Evolutionary conservation across 2,113 vertebrate genomes (phyloP).

Genomic region (Benitochromis conjunctus): DNA sequence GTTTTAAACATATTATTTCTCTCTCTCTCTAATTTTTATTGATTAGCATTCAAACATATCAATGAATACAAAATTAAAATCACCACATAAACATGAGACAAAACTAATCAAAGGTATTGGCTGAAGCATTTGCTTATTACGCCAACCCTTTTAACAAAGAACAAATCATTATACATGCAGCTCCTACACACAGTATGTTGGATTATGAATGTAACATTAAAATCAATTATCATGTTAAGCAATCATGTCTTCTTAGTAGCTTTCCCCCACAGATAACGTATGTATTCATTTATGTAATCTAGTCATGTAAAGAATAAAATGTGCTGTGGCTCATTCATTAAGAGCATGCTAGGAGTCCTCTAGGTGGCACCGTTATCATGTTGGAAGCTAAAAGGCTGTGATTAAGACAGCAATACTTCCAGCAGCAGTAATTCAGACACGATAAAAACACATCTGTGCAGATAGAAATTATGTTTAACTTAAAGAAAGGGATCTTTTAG

Average conservation of each 20-base stretch:
- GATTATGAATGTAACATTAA: background rate
- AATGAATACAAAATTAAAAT: too few species aligned
- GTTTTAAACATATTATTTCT: background rate
- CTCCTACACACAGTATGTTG: too few species aligned
- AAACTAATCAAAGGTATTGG: too few species aligned
- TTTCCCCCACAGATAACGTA: background rate
- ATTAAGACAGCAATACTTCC: background rate
- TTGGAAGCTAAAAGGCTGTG: constrained; percentile 3
- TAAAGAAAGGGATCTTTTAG: background rate
- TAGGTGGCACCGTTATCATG: constrained; percentile 67
- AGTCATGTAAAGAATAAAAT: background rate
- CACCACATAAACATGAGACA: too few species aligned
- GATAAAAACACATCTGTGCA: background rate
- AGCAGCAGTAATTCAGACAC: background rate
- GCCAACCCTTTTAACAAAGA: too few species aligned
- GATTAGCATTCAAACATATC: too few species aligned
- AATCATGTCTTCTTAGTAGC: background rate
- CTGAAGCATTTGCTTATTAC: too few species aligned
- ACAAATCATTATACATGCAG: too few species aligned
- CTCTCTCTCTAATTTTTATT: too few species aligned
- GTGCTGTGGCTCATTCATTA: constrained; percentile 17
- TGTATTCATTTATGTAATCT: background rate
- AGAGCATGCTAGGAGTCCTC: constrained; percentile 49
- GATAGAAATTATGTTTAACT: background rate
- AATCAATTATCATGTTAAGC: background rate